Percentiles rank a stretch among this genome's conserved stretches.
phyloP scores from a whole-genome alignment of 2,113 vertebrate species.

The Suricata suricatta region DNA sequence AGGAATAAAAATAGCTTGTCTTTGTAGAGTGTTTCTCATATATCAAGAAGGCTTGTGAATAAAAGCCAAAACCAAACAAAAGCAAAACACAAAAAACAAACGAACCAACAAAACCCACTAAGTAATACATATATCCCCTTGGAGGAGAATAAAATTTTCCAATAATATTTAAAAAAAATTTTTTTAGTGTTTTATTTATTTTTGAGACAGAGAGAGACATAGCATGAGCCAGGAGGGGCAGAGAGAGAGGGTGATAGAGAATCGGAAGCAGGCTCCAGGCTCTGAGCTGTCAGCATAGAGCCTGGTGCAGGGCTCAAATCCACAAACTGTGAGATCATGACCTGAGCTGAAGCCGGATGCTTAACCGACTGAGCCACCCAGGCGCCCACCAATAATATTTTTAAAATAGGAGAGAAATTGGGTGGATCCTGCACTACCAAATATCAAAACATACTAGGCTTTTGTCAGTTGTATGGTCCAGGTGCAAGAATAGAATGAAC shows the following conservation, averaged over 20 bases:
- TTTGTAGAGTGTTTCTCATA: neutral
- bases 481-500: rapidly evolving
- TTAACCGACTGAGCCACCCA: too few relatives aligned
- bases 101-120: neutral
- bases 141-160: neutral
- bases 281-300: too few relatives aligned
- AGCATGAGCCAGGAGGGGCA: too few relatives aligned
- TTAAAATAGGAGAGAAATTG: neutral
- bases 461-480: neutral
- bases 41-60: neutral
- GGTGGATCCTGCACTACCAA: neutral
- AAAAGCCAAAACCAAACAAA: neutral
- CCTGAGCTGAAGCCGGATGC: too few relatives aligned
- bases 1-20: neutral
- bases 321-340: too few relatives aligned
- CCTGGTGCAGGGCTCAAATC: too few relatives aligned
- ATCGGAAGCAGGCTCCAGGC: too few relatives aligned
- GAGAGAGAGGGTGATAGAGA: too few relatives aligned
- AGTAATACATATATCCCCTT: neutral
- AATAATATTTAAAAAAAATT: too few relatives aligned
- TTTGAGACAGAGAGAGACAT: too few relatives aligned
- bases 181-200: too few relatives aligned
- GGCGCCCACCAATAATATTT: neutral
- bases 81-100: neutral
- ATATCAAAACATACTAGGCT: neutral